Evolutionary conservation across 2,113 vertebrate species (phyloP).

Genomic region (Charina bottae): DNA sequence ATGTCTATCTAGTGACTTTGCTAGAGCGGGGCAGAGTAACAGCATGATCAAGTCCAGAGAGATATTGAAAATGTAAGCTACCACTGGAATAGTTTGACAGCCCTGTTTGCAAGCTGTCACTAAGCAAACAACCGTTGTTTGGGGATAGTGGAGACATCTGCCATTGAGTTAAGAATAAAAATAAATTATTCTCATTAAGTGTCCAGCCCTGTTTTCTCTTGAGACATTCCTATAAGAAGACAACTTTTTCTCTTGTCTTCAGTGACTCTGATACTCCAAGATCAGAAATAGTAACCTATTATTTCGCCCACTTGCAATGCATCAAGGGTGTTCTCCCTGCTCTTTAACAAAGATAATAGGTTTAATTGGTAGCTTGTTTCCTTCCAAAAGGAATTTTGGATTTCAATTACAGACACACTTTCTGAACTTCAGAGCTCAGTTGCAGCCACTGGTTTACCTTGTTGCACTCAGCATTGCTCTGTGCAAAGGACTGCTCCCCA

Average conservation of each 20-base stretch:
- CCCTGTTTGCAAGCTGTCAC: neutral
- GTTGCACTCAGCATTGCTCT: conserved; percentile 27
- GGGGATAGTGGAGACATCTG: neutral
- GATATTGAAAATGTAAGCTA: conserved; percentile 7
- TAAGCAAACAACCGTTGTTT: neutral
- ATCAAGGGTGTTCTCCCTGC: conserved; percentile 40
- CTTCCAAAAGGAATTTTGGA: conserved; percentile 54
- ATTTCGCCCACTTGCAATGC: conserved; percentile 37
- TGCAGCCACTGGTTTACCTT: conserved; percentile 28
- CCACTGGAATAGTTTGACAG: neutral
- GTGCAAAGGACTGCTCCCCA: neutral
- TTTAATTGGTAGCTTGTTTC: conserved; percentile 69
- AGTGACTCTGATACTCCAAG: conserved; percentile 36
- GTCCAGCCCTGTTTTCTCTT: neutral
- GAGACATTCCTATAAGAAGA: conserved; percentile 2
- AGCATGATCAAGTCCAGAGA: neutral
- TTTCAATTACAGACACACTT: conserved; percentile 64
- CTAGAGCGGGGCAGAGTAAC: neutral
- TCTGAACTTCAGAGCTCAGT: conserved; percentile 32
- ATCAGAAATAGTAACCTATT: conserved; percentile 31
- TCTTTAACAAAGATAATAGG: conserved; percentile 56
- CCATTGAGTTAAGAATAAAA: neutral
- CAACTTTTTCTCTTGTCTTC: conserved; percentile 26
- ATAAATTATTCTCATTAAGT: neutral
- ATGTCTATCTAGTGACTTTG: conserved; percentile 5